A percentile compares a stretch with the other conserved stretches of the same genome.
Evolutionary conservation across 2,888 invertebrate genomes (phyloP).

Genomic region (Nephrotoma guestfalica): DNA sequence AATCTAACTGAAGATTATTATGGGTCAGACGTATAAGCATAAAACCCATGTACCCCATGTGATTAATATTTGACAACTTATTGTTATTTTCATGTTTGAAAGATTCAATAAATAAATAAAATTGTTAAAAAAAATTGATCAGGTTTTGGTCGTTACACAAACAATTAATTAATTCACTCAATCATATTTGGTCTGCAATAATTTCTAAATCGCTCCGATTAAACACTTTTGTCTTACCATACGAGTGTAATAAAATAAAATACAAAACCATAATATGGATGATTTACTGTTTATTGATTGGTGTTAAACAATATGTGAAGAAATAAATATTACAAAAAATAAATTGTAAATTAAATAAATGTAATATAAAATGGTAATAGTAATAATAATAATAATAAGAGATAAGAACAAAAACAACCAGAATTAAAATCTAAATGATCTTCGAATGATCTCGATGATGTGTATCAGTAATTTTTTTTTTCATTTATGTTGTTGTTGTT

Average conservation of each 20-base stretch:
- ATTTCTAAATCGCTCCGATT: neutral
- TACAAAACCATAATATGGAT: neutral
- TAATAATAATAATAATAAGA: neutral
- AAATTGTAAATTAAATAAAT: neutral
- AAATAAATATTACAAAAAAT: neutral
- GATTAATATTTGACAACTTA: no score
- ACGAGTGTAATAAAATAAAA: neutral
- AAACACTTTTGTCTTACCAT: neutral
- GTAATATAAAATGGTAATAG: neutral
- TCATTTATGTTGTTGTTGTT: neutral
- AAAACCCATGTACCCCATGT: no score
- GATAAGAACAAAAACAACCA: neutral
- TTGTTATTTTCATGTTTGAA: no score
- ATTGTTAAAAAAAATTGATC: no score
- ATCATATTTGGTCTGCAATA: neutral
- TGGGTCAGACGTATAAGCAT: no score
- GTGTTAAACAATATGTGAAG: conserved; percentile 2
- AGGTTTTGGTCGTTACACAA: neutral
- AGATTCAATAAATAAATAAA: no score
- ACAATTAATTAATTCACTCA: neutral
- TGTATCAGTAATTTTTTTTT: neutral
- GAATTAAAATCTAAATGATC: neutral
- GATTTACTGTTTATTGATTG: conserved; percentile 4
- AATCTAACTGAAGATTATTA: no score
- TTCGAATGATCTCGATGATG: neutral